A percentile compares a stretch with the other conserved stretches of the same genome.
phyloP scores from a whole-genome alignment of 1,140 invertebrate species.

The Drosophila quadrilineata region DNA sequence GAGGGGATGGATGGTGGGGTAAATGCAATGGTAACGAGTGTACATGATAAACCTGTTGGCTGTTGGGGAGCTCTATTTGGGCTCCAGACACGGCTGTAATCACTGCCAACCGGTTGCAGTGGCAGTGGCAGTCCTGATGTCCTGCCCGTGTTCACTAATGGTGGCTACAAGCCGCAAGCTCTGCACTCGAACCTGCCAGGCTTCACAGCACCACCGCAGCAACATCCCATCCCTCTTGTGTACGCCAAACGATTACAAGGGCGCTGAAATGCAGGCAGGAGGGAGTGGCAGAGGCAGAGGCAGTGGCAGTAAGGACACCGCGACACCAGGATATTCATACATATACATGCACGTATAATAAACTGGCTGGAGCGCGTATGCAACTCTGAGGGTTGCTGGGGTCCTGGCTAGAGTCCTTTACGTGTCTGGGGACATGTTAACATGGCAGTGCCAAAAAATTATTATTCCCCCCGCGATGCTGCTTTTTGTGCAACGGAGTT shows the following conservation, averaged over 20 bases:
- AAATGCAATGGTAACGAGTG: no score
- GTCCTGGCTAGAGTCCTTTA: conserved; percentile 42
- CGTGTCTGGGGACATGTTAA: conserved; percentile 81
- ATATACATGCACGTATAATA: conserved; percentile 53
- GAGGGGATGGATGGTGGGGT: no score
- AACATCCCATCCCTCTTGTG: background rate
- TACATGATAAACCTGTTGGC: conserved; percentile 49
- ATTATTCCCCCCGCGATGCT: conserved; percentile 73
- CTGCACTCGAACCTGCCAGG: conserved; percentile 25
- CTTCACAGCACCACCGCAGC: background rate
- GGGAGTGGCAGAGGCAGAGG: no score
- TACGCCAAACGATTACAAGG: conserved; percentile 32
- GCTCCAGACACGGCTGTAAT: conserved; percentile 48
- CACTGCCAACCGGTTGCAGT: conserved; percentile 68
- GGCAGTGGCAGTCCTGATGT: conserved; percentile 18
- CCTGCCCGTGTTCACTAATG: conserved; percentile 76
- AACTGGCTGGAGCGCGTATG: conserved; percentile 68
- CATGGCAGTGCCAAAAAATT: conserved; percentile 81
- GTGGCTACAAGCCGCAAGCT: conserved; percentile 79
- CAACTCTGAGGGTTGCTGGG: conserved; percentile 44
- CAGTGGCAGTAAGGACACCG: conserved; percentile 33
- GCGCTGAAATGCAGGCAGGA: conserved; percentile 69
- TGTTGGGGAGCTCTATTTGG: conserved; percentile 1
- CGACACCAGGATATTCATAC: conserved; percentile 21
- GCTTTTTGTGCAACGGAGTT: conserved; percentile 67